phyloP scores from a whole-genome alignment of 1,140 invertebrate species.

The Lordiphosa collinella region DNA sequence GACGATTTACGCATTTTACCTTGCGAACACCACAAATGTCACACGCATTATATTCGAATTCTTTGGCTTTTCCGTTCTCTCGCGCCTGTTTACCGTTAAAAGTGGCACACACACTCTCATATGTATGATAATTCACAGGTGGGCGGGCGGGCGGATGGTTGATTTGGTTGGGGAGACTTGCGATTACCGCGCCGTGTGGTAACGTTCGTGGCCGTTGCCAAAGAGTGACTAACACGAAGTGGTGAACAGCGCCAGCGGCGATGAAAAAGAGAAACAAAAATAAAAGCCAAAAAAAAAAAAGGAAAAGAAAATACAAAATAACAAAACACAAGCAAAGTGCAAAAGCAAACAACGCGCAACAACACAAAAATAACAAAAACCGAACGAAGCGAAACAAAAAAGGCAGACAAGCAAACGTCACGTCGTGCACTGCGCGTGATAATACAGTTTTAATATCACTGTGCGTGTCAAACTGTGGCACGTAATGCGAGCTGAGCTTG shows the following conservation, averaged over 20 bases:
- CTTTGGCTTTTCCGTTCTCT: conserved; percentile 17
- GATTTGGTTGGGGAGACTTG: conserved; percentile 12
- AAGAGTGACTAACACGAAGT: conserved; percentile 66
- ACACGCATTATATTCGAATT: conserved; percentile 38
- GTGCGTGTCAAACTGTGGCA: not conserved
- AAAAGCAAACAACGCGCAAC: conserved; percentile 57
- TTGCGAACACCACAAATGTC: conserved; percentile 30
- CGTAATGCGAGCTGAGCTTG: not conserved
- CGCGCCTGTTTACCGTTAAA: conserved; percentile 32
- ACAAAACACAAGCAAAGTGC: conserved; percentile 43
- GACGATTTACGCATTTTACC: conserved; percentile 42
- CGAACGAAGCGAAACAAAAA: conserved; percentile 27
- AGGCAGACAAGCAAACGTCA: conserved; percentile 20
- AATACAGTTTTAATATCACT: conserved; percentile 50
- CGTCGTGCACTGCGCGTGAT: conserved; percentile 32
- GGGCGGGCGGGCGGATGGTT: conserved; percentile 22
- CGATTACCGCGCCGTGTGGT: conserved; percentile 56
- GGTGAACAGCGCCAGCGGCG: conserved; percentile 8
- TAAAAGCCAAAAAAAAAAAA: conserved; percentile 19
- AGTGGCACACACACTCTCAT: conserved; percentile 19
- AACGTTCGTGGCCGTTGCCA: conserved; percentile 61
- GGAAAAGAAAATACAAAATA: conserved; percentile 28
- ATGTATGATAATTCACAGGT: conserved; percentile 31
- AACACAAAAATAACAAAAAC: conserved; percentile 31
- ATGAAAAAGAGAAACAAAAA: conserved; percentile 24